Percentiles rank a stretch among this genome's conserved stretches.
Evolutionary conservation across 30 jellyfish, hydroid and myxozoan species (phyloP).

Genomic region (Turritopsis dohrnii): DNA sequence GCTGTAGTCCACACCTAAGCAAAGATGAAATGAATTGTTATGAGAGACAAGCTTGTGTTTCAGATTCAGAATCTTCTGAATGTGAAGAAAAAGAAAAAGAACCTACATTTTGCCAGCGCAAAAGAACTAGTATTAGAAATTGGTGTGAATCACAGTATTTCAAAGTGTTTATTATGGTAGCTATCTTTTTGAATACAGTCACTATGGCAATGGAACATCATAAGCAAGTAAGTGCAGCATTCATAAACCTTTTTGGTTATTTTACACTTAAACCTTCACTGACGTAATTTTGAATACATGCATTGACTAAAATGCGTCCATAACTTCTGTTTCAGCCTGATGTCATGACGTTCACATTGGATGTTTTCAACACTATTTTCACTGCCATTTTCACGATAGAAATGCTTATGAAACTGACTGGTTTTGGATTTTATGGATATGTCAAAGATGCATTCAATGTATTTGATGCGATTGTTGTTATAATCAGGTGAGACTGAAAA

Average conservation of each 20-base stretch:
- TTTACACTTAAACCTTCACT: background rate
- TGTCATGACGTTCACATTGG: slow-evolving; percentile 58
- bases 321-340: slow-evolving; percentile 54
- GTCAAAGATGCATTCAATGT: slow-evolving; percentile 89
- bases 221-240: slow-evolving; percentile 56
- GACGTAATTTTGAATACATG: background rate
- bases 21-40: slow-evolving; percentile 34
- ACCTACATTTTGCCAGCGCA: slow-evolving; percentile 38
- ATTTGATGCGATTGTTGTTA: slow-evolving; percentile 83
- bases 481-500: slow-evolving; percentile 58
- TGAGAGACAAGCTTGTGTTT: slow-evolving; percentile 34
- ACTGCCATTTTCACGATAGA: slow-evolving; percentile 76
- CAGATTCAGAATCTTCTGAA: slow-evolving; percentile 30
- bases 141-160: slow-evolving; percentile 69
- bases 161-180: slow-evolving; percentile 69
- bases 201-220: slow-evolving; percentile 96
- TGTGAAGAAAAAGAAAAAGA: slow-evolving; percentile 48
- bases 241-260: background rate
- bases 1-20: background rate
- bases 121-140: slow-evolving; percentile 26
- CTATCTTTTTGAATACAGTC: slow-evolving; percentile 79
- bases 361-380: slow-evolving; percentile 67
- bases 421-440: slow-evolving; percentile 83
- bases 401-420: slow-evolving; percentile 56
- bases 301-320: background rate